Evolutionary conservation across 2,797 vertebrate species (phyloP), one percentile per base, ranked within the genome.

Genomic region (Falco concolor): DNA sequence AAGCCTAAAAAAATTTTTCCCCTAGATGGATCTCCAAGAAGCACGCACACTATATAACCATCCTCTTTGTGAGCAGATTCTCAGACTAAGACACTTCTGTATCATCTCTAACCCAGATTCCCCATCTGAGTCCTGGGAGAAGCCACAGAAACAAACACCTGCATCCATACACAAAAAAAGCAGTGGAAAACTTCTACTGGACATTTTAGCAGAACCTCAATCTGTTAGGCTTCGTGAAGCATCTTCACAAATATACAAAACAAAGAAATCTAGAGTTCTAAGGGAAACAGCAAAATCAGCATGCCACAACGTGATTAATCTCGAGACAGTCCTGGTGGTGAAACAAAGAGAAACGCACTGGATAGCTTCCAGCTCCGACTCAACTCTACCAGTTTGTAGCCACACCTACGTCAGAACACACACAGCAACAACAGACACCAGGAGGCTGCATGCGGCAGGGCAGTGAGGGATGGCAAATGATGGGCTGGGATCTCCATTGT

Each of bases 351-450:
- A 60, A 56, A 49, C 12, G 13, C 11, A 5, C 23, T 14, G 44
- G 67, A 13, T 1, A 47, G 78, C 47, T 69, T 60, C 63, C 64
- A 72, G 68, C 36, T 56, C n/a, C 30, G 47, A 25, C 65, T 57
- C 52, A 40, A 28, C 40, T 9, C 5, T 32, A 19, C 47, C 40
- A 32, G n/a, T 53, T 13, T 34, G 28, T 17, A 74, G 10, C 20
- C 47, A 65, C 24, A 28, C 4, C 52, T 25, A 3, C 15, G 8
- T 12, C 34, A 45, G 47, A 65, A 25, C 22, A 47, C 10, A 36
- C n/a, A 7, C 0, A 0, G 12, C 15, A n/a, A 36, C 32, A 73
- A 65, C 0, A 1, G 25, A 75, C 32, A 45, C 19, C 54, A 61
- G 38, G 30, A 76, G 40, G 32, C 28, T 57, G 23, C 1, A 0